Percentiles rank a stretch among this genome's conserved stretches.
Conservation (phyloP, 2,113 vertebrate genomes). For the Puntigrus tetrazona region DNA sequence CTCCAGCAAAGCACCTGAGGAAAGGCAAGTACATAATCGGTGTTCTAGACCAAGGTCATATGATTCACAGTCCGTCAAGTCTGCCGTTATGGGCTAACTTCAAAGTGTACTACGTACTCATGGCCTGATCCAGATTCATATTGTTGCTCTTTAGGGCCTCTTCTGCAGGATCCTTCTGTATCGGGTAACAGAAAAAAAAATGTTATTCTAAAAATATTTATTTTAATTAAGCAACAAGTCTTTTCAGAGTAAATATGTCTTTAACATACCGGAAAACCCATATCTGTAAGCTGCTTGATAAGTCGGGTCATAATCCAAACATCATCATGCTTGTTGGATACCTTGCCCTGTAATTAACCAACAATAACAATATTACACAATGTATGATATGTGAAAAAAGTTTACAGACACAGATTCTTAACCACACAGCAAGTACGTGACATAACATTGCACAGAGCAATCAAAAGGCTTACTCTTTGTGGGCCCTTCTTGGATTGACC, state of each 20-base stretch:
- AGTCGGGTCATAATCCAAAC: constrained; percentile 95
- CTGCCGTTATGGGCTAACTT: neutral
- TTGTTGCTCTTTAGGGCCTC: constrained; percentile 98
- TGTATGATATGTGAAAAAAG: neutral
- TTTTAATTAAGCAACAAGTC: neutral
- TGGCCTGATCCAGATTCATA: constrained; percentile 99
- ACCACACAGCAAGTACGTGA: neutral
- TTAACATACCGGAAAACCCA: constrained; percentile 93
- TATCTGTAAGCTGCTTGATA: constrained; percentile 97
- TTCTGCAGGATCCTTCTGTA: constrained; percentile 97
- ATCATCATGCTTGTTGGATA: constrained; percentile 90
- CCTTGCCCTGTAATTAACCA: constrained; percentile 79
- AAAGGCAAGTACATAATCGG: neutral
- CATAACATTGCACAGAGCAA: neutral
- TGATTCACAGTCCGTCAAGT: neutral
- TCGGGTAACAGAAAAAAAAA: constrained; percentile 27
- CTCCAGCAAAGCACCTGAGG: constrained; percentile 93
- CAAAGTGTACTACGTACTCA: constrained; percentile 86
- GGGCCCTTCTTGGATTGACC: constrained; percentile 88
- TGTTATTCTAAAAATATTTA: neutral
- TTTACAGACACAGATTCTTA: neutral
- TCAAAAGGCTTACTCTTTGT: constrained; percentile 80
- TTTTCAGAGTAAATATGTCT: neutral
- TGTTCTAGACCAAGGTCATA: neutral
- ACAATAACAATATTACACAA: neutral